Conservation (phyloP, 2,797 vertebrate genomes). For the Lepilemur septentrionalis region DNA sequence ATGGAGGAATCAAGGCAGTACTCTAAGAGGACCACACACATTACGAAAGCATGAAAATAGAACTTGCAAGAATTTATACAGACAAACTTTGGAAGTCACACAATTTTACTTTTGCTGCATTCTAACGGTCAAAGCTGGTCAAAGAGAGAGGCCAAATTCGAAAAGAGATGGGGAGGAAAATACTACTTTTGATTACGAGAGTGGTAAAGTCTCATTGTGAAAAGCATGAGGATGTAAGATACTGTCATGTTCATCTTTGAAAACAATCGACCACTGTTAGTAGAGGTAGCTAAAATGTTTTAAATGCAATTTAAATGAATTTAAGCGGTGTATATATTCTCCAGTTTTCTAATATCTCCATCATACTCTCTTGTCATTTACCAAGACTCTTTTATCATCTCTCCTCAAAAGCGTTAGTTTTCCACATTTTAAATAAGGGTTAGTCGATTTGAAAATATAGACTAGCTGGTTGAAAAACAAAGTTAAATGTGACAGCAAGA, state of each 20-base stretch:
- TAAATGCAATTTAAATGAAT: not conserved
- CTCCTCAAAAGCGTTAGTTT: not conserved
- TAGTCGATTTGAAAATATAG: not conserved
- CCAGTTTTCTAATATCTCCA: not conserved
- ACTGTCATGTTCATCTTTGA: not conserved
- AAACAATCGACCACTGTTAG: not conserved
- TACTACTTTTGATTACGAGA: not conserved
- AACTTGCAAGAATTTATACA: not conserved
- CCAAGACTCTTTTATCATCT: not conserved
- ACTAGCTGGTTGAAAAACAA: not conserved
- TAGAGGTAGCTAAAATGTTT: not conserved
- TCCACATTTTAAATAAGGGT: not conserved
- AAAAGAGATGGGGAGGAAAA: not conserved
- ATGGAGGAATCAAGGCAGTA: rapidly evolving
- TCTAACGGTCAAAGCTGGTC: not conserved
- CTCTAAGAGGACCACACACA: not conserved
- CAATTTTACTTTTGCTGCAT: not conserved
- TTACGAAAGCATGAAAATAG: not conserved
- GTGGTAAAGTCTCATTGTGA: not conserved
- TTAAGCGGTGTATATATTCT: not conserved
- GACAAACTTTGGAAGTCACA: not conserved
- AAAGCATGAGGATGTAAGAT: not conserved
- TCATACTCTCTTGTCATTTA: not conserved
- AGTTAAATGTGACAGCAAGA: not conserved
- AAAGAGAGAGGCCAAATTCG: not conserved